Conservation (phyloP, 2,113 vertebrate species). For the Athene cunicularia region DNA sequence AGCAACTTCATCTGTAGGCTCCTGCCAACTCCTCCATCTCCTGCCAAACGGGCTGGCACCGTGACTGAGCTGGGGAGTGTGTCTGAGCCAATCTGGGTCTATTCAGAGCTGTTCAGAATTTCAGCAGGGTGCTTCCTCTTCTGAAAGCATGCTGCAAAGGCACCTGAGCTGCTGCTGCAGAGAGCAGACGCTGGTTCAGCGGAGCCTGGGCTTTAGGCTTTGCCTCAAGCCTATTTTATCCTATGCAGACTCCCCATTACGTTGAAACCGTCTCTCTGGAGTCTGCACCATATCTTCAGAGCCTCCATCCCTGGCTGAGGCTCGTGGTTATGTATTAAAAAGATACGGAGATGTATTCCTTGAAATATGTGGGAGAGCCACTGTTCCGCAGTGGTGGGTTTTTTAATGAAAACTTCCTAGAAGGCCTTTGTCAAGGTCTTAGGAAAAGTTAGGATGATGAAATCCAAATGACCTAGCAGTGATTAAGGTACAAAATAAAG, state of each 20-base stretch:
- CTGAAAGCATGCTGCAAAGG: neutral
- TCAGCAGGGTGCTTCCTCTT: neutral
- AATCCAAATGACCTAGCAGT: neutral
- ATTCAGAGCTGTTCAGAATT: neutral
- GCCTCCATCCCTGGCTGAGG: neutral
- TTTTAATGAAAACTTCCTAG: neutral
- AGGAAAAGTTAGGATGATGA: neutral
- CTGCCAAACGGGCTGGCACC: neutral
- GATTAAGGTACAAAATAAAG: neutral
- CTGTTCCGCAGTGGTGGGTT: neutral
- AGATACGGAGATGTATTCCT: fast-evolving
- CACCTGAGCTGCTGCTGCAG: neutral
- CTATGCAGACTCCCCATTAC: neutral
- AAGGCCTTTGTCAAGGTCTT: neutral
- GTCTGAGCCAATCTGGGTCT: neutral
- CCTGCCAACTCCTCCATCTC: neutral
- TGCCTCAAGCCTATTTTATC: too few species aligned
- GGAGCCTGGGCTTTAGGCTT: neutral
- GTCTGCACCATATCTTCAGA: neutral
- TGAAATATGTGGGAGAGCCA: neutral
- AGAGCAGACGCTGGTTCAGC: too few species aligned
- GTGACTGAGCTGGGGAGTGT: neutral
- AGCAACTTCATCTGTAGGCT: neutral
- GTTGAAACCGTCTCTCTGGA: neutral
- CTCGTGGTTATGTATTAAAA: neutral